A percentile compares a stretch with the other conserved stretches of the same genome.
phyloP scores from a whole-genome alignment of 2,797 vertebrate species.

The Lates japonicus region DNA sequence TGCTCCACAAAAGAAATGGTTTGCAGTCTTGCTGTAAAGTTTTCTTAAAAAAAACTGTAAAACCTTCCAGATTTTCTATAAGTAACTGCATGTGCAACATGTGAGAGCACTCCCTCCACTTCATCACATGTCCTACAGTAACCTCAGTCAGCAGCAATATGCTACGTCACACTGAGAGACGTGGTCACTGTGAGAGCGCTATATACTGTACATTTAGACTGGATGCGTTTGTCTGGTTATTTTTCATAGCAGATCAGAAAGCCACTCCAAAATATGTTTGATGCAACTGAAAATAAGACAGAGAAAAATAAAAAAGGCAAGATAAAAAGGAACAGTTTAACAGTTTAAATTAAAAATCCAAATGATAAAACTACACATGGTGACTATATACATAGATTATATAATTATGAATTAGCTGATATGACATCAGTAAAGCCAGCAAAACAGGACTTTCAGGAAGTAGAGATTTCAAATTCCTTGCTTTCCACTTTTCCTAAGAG shows the following conservation, averaged over 20 bases:
- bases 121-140: neutral
- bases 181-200: conserved; percentile 6
- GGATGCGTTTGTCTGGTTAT: conserved; percentile 9
- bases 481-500: conserved; percentile 14
- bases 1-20: neutral
- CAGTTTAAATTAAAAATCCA: neutral
- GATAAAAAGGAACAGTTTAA: neutral
- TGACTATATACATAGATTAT: neutral
- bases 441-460: neutral
- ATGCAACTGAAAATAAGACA: neutral
- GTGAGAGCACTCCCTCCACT: neutral
- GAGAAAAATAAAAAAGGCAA: neutral
- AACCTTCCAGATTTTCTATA: neutral
- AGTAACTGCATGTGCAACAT: neutral
- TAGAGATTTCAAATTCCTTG: neutral
- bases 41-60: neutral
- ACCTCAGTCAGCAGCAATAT: conserved; percentile 1
- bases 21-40: neutral
- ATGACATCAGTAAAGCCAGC: neutral
- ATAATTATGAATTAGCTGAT: neutral
- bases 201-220: conserved; percentile 6
- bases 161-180: conserved; percentile 5
- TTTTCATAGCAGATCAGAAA: neutral
- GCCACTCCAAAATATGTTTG: neutral
- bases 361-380: neutral